These are phyloP conservation scores for Acheta domesticus DNA, from an alignment of 2,888 invertebrate genomes.

Conservation along the genomic window DNA sequence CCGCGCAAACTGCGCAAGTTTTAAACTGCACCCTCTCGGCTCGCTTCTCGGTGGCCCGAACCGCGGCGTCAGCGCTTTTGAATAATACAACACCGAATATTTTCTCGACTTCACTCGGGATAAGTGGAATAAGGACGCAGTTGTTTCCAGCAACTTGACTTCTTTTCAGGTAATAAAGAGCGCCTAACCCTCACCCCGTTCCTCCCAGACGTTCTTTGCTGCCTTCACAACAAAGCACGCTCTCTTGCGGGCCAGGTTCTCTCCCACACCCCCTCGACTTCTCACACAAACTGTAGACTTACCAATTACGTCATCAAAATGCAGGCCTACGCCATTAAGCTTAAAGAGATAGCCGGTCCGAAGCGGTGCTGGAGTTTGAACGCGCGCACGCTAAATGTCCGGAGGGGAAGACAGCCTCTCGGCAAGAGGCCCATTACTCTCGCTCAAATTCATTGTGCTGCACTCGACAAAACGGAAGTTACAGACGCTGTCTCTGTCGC, in stretches of 20 bases:
- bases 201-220: too few species aligned
- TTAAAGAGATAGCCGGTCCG: slow-evolving; percentile 4
- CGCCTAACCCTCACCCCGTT: not conserved
- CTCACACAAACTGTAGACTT: not conserved
- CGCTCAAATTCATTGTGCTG: too few species aligned
- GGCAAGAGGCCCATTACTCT: not conserved
- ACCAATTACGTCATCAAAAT: slow-evolving; percentile 11
- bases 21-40: too few species aligned
- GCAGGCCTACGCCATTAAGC: slow-evolving; percentile 18
- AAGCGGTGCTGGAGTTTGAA: too few species aligned
- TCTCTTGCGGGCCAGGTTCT: not conserved
- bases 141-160: not conserved
- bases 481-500: too few species aligned
- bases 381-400: too few species aligned
- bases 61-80: not conserved
- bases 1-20: too few species aligned
- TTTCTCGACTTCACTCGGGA: not conserved
- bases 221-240: too few species aligned
- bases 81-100: not conserved
- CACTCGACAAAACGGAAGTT: too few species aligned
- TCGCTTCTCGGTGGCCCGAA: not conserved
- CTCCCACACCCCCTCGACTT: not conserved
- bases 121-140: not conserved
- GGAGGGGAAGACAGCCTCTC: not conserved
- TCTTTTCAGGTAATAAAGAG: slow-evolving; percentile 7